These are phyloP conservation scores for Pyrgus malvae DNA, from an alignment of 2,888 invertebrate genomes.

Conservation along the genomic window DNA sequence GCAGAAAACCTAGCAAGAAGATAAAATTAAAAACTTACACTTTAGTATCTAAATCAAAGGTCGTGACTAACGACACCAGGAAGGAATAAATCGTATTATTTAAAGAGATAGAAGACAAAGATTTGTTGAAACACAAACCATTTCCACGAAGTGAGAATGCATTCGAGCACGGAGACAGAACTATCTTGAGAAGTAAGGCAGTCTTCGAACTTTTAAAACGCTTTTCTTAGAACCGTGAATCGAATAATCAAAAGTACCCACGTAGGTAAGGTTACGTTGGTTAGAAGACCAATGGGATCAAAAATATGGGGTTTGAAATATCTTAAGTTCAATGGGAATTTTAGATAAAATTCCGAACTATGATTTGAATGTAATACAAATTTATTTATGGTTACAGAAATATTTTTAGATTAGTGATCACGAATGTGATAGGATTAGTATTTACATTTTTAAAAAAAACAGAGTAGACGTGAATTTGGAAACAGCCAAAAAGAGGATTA, in stretches of 20 bases:
- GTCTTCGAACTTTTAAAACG: not conserved
- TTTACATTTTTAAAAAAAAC: no score
- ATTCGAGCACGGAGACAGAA: not conserved
- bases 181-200: not conserved
- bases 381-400: no score
- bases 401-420: no score
- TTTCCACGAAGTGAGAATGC: constrained; percentile 4
- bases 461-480: no score
- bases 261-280: not conserved
- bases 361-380: no score
- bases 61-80: not conserved
- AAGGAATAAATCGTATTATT: constrained; percentile 1
- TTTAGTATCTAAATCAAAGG: no score
- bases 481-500: no score
- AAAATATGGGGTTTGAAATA: no score
- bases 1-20: not conserved
- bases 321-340: no score
- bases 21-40: no score
- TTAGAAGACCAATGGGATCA: not conserved
- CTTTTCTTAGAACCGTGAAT: not conserved
- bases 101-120: not conserved
- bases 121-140: constrained; percentile 3
- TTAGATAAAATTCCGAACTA: no score
- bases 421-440: no score
- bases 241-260: not conserved